Percentiles rank a stretch among this genome's conserved stretches.
phyloP scores from a whole-genome alignment of 2,888 invertebrate species.

The Callimorpha dominula region DNA sequence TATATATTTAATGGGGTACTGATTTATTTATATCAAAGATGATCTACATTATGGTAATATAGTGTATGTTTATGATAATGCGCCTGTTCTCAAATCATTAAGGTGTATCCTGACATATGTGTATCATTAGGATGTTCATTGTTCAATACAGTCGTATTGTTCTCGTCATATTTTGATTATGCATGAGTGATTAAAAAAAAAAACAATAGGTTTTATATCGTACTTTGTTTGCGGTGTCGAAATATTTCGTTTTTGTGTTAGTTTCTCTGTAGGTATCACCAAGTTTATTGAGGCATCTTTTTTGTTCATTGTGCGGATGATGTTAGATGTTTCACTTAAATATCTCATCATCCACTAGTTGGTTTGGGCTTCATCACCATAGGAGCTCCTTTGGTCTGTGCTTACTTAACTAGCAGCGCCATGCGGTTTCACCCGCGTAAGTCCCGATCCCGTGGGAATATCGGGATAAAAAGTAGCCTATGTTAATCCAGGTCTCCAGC shows the following conservation, averaged over 20 bases:
- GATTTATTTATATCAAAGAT: conserved; percentile 5
- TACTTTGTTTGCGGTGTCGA: conserved; percentile 36
- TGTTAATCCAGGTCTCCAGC: no score
- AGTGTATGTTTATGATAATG: conserved; percentile 36
- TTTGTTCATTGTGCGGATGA: no score
- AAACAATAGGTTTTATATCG: conserved; percentile 43
- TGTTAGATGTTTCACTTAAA: not conserved
- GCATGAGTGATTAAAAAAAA: conserved; percentile 44
- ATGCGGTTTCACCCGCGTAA: no score
- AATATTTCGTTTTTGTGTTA: conserved; percentile 17
- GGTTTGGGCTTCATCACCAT: not conserved
- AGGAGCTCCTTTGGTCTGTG: no score
- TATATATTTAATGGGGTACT: no score
- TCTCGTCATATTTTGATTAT: conserved; percentile 44
- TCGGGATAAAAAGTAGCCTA: no score
- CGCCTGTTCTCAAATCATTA: conserved; percentile 33
- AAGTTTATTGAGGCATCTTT: not conserved
- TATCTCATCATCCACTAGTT: not conserved
- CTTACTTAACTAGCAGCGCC: no score
- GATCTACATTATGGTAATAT: conserved; percentile 30
- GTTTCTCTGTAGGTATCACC: not conserved
- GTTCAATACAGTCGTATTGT: conserved; percentile 47
- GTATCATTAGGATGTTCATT: conserved; percentile 46
- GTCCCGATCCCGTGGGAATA: no score
- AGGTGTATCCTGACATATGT: conserved; percentile 38